These are phyloP conservation scores for Lethenteron camtschaticum DNA, from an alignment of 2,113 vertebrate genomes.

Conservation along the genomic window DNA sequence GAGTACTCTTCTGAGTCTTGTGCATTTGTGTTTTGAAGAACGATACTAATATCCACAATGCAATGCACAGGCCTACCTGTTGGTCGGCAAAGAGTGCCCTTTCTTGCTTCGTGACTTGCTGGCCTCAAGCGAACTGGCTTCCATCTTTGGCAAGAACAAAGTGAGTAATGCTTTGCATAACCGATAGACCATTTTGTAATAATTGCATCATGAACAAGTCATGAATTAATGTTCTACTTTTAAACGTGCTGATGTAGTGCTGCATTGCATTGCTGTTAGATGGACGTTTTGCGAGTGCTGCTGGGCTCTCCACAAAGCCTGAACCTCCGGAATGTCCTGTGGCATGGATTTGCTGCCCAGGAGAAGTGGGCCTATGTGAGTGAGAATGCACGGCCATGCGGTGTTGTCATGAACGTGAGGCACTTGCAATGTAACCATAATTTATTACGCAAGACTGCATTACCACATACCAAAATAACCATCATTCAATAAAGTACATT, in stretches of 20 bases:
- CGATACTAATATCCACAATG: not conserved
- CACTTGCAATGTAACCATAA: not conserved
- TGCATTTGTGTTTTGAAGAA: not conserved
- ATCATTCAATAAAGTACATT: no score
- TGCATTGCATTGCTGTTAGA: slow-evolving; percentile 16
- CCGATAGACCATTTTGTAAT: not conserved
- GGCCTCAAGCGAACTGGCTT: slow-evolving; percentile 23
- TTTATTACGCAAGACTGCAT: not conserved
- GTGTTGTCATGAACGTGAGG: not conserved
- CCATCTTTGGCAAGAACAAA: slow-evolving; percentile 26
- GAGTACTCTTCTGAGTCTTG: not conserved
- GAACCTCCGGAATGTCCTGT: slow-evolving; percentile 36
- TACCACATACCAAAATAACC: no score
- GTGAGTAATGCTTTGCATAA: slow-evolving; percentile 19
- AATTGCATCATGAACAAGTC: not conserved
- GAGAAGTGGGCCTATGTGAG: slow-evolving; percentile 33
- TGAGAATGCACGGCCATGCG: slow-evolving; percentile 1
- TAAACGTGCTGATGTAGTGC: not conserved
- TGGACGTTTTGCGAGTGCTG: slow-evolving; percentile 29
- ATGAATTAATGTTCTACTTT: not conserved
- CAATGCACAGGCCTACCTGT: slow-evolving; percentile 27
- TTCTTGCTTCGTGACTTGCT: slow-evolving; percentile 38
- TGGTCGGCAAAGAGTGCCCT: slow-evolving; percentile 28
- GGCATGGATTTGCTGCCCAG: slow-evolving; percentile 35
- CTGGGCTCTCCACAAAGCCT: slow-evolving; percentile 30